Base-by-base conservation (phyloP, 2,888 invertebrate species). In the Coecobrya sp. region DNA sequence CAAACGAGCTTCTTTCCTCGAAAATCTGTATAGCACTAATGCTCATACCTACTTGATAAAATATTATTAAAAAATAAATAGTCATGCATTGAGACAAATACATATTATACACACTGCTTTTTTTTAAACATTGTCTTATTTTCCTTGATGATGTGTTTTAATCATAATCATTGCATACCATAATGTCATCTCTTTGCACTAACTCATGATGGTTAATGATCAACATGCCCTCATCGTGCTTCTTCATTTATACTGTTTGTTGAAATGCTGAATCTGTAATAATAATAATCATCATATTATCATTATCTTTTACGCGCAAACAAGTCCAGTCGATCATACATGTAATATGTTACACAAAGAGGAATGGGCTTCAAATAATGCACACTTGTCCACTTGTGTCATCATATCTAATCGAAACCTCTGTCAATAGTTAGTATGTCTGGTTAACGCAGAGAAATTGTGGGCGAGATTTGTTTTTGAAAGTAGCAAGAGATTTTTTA, bases 271-370 rank as follows among this genome's bases (percentile, higher is more conserved):
- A 84, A 59, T 84, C 84, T 30, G 62, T 84, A 65, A 19, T 85
- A 85, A 85, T 84, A 65, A 19, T 85, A 85, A 85, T 68, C 36
- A 59, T 82, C 52, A 59, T 27, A 68, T 68, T 62, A 70, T 86
- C 52, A 84, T 84, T 65, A 86, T 70, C 65, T 86, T 86, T 70
- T 42, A 86, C 73, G 30, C 55, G 85, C 85, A 85, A 86, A 86
- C 73, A 70, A 73, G 52, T 19, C 55, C 73, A 55, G 86, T 86
- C 42, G 27, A 73, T 36, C 7, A 7, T 36, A 52, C 30, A 68
- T 30, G 30, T 68, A 68, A 68, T 30, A 68, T 7, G 30, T 4
- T n/a, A n/a, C 59, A 59, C 7, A 65, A 30, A 30, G 2, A 19
- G n/a, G 68, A n/a, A 13, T 68, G n/a, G 30, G 25, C 30, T 30